phyloP scores from a whole-genome alignment of 2,888 invertebrate genomes.

The Tetanocera ferruginea region DNA sequence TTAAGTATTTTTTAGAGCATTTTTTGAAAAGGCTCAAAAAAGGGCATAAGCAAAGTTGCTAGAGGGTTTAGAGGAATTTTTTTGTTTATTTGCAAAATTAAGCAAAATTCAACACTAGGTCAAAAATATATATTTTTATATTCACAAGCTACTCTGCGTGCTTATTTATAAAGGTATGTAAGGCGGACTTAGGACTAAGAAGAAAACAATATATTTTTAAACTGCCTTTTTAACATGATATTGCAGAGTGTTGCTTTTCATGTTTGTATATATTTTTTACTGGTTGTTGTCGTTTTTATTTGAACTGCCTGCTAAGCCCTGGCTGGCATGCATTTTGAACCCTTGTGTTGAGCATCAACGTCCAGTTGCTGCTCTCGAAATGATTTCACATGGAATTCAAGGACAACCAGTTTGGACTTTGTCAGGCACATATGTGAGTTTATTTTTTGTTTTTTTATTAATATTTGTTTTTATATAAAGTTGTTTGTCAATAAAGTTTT shows the following conservation, averaged over 20 bases:
- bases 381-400: slow-evolving; percentile 48
- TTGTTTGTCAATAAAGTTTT: background rate
- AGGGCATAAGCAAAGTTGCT: no score
- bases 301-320: background rate
- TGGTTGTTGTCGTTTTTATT: background rate
- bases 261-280: background rate
- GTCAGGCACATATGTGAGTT: background rate
- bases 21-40: no score
- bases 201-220: no score
- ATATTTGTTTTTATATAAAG: background rate
- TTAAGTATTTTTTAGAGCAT: no score
- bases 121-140: no score
- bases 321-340: slow-evolving; percentile 11
- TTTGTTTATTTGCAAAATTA: no score
- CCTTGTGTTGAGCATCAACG: slow-evolving; percentile 18
- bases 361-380: background rate
- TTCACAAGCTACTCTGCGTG: background rate
- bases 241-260: background rate
- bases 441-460: background rate
- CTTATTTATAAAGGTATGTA: background rate
- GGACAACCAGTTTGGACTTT: slow-evolving; percentile 42
- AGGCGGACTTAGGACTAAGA: no score
- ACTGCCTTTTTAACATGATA: no score
- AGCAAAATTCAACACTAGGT: no score
- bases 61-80: no score